phyloP scores from a whole-genome alignment of 1,140 invertebrate genomes.

The Diuraphis noxia region DNA sequence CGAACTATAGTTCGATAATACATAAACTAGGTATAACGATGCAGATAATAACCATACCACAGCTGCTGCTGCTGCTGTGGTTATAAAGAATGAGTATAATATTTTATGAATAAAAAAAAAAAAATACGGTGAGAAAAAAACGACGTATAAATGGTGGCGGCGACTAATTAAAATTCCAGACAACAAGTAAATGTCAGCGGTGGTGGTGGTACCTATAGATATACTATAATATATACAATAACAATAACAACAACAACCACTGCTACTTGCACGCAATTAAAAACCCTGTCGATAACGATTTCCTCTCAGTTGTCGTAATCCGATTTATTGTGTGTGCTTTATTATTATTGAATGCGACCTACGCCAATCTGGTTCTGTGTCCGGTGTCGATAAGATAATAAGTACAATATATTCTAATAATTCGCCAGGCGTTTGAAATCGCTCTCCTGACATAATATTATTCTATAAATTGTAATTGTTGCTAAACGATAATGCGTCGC shows the following conservation, averaged over 20 bases:
- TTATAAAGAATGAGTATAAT: background rate
- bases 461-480: background rate
- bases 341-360: slow-evolving; percentile 2
- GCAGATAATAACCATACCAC: background rate
- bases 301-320: slow-evolving; percentile 39
- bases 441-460: background rate
- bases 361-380: slow-evolving; percentile 34
- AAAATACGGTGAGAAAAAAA: background rate
- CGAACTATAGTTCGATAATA: background rate
- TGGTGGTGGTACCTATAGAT: background rate
- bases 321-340: background rate
- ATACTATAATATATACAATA: too few relatives aligned
- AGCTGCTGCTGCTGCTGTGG: too few relatives aligned
- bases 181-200: slow-evolving; percentile 37
- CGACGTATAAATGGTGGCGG: background rate
- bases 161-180: slow-evolving; percentile 51
- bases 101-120: slow-evolving; percentile 6
- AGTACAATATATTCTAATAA: background rate
- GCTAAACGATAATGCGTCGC: background rate
- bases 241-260: background rate
- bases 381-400: slow-evolving; percentile 50
- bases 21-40: background rate
- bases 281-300: slow-evolving; percentile 39
- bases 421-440: background rate
- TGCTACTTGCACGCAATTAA: background rate